Base-by-base conservation (phyloP, 1,140 invertebrate species). In the Drosophila subpulchrella region DNA sequence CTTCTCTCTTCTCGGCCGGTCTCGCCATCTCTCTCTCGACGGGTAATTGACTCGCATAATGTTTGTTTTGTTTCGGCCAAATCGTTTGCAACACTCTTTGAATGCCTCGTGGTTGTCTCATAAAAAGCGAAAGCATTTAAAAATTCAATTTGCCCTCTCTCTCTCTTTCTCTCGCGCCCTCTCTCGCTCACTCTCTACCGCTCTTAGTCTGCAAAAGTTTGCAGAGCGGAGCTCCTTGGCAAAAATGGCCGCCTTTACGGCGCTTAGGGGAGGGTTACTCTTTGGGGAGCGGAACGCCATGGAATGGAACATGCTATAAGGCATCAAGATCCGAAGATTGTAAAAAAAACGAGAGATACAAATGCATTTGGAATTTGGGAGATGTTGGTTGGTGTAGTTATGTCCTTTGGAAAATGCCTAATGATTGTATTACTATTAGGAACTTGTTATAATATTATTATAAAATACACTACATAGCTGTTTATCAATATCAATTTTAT, bases 41-140 rank as follows among this genome's bases (percentile, higher is more conserved):
- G 71, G 78, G 74, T 76, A 88, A 83, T 91, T 81, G 83, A 71
- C 78, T 79, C 63, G 72, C 70, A 81, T 71, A 78, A 78, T 67
- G 78, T 34, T 80, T 82, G 62, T 86, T 91, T 91, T 91, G 80
- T 91, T 88, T 88, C 75, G 76, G 66, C 53, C 78, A 90, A 91
- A 91, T 91, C 83, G 88, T 65, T 90, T 88, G 84, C 84, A 88
- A 89, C 84, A 89, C 84, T 88, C 86, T 89, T 89, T 88, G 84
- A 89, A 88, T 88, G 83, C 84, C 81, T 88, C 84, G 83, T 88
- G 83, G 83, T 88, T 88, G 80, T 67, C 83, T 78, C 81, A 75
- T 65, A 70, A 83, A 83, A 84, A 85, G 88, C 75, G 82, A 90
- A 90, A 90, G 76, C 89, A 91, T 82, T 91, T 91, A 91, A 89